Base-by-base conservation (phyloP, 2,888 invertebrate genomes). In the Andrena haemorrhoa region DNA sequence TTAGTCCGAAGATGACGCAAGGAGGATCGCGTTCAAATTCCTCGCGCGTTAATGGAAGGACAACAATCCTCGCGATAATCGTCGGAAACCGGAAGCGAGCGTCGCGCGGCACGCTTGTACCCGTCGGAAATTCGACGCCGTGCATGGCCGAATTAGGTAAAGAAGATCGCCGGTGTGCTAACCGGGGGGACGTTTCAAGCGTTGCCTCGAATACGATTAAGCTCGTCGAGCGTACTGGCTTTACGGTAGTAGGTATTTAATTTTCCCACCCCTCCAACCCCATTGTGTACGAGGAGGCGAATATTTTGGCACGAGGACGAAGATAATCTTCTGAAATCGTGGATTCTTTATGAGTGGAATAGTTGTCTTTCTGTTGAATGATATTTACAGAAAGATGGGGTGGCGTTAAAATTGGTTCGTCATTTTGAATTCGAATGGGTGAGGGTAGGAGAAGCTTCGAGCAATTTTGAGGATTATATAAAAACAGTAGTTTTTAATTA, bases 31-130 rank as follows among this genome's bases (percentile, higher is more conserved):
- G 53, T 29, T 75, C 26, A 65, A 74, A 79, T 75, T 75, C 31
- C 64, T 64, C 68, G 47, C 5, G 69, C 26, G 41, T 26, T 81
- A 81, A 77, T 81, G 72, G 53, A 74, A 81, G 64, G 61, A 53
- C 51, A 81, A 81, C 77, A 81, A 73, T 81, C 64, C 58, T 29
- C 56, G 58, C 33, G 71, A 72, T 73, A 64, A 69, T 65, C 72
- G 63, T 73, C 12, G 23, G 70, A 20, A 65, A 33, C 49, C 65
- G 47, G 29, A 41, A 73, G 49, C 47, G n/a, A 23, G 31, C 2
- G 23, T 20, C 51, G 26, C 12, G 69, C 51, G 41, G 26, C 20
- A 33, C 51, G 65, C 26, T 51, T 60, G 31, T 63, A 20, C 33
- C 41, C 2, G 26, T 12, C 33, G 23, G 53, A 29, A 58, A 47